Percentiles rank a stretch among this genome's conserved stretches.
Conservation (phyloP, 1,140 invertebrate genomes). For the Drosophila subobscura region DNA sequence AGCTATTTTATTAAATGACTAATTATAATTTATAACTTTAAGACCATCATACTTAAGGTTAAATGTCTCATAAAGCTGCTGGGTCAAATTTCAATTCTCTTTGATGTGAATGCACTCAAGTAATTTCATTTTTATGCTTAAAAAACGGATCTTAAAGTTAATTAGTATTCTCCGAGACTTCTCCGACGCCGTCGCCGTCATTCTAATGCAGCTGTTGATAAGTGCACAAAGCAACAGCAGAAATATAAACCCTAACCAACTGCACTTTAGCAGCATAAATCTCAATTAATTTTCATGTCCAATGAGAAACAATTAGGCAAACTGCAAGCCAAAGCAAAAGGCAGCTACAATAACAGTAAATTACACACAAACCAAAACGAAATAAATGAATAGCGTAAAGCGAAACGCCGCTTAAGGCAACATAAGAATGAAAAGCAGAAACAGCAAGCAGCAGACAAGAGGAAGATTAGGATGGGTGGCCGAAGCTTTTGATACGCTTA, state of each 20-base stretch:
- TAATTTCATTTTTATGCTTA: neutral
- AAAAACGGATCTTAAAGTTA: conserved; percentile 4
- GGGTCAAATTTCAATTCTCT: no score
- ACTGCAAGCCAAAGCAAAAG: conserved; percentile 1
- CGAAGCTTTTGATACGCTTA: no score
- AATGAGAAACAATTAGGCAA: conserved; percentile 24
- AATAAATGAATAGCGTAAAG: conserved; percentile 43
- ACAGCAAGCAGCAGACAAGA: conserved; percentile 25
- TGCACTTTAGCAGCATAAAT: conserved; percentile 17
- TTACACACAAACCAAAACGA: conserved; percentile 42
- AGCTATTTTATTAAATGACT: no score
- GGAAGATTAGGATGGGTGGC: neutral
- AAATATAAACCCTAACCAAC: no score
- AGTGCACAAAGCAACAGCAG: conserved; percentile 17
- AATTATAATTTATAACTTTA: neutral
- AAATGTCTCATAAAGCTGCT: neutral
- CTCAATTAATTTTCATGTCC: conserved; percentile 42
- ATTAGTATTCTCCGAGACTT: neutral
- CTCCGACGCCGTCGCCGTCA: neutral
- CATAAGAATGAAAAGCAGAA: conserved; percentile 49
- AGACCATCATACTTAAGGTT: neutral
- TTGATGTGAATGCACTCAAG: neutral
- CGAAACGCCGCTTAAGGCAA: conserved; percentile 29
- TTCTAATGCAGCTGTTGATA: conserved; percentile 35
- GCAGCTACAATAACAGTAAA: conserved; percentile 31